phyloP scores from a whole-genome alignment of 2,113 vertebrate species.

The Larimichthys polyactis region DNA sequence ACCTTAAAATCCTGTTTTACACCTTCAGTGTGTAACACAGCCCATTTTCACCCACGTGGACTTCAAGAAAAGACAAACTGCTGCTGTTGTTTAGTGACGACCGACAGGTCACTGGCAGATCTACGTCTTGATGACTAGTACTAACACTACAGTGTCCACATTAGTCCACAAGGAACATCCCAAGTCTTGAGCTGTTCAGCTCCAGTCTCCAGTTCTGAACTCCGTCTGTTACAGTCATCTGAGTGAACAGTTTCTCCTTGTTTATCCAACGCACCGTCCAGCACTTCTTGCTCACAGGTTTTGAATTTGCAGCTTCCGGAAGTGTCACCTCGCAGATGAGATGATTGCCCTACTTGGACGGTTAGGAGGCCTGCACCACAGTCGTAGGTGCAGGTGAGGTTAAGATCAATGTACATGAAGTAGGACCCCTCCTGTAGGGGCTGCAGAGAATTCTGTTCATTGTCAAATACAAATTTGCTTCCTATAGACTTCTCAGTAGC shows the following conservation, averaged over 20 bases:
- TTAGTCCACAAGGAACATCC: constrained; percentile 77
- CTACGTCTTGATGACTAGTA: not conserved
- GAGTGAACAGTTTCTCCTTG: fast-evolving
- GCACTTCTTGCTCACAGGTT: constrained; percentile 51
- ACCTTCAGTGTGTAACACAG: not conserved
- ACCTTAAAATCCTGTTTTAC: constrained; percentile 8
- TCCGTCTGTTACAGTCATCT: constrained; percentile 24
- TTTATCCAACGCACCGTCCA: constrained; percentile 52
- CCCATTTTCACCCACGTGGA: not conserved
- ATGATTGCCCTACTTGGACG: not conserved
- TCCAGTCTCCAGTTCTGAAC: constrained; percentile 55
- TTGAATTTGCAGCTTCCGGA: fast-evolving
- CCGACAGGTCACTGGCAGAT: not conserved
- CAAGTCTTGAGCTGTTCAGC: constrained; percentile 44
- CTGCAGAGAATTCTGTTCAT: fast-evolving
- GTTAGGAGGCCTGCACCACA: constrained; percentile 8
- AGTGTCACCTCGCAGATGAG: constrained; percentile 74
- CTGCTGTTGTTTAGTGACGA: not conserved
- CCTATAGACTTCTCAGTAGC: constrained; percentile 5
- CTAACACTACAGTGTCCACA: not conserved
- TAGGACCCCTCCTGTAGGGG: constrained; percentile 54
- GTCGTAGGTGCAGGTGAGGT: not conserved
- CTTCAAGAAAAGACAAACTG: constrained; percentile 5
- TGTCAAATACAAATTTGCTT: constrained; percentile 24
- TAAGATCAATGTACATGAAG: constrained; percentile 77